A percentile compares a stretch with the other conserved stretches of the same genome.
Evolutionary conservation across 2,797 vertebrate genomes (phyloP).

Genomic region (Perodicticus potto): DNA sequence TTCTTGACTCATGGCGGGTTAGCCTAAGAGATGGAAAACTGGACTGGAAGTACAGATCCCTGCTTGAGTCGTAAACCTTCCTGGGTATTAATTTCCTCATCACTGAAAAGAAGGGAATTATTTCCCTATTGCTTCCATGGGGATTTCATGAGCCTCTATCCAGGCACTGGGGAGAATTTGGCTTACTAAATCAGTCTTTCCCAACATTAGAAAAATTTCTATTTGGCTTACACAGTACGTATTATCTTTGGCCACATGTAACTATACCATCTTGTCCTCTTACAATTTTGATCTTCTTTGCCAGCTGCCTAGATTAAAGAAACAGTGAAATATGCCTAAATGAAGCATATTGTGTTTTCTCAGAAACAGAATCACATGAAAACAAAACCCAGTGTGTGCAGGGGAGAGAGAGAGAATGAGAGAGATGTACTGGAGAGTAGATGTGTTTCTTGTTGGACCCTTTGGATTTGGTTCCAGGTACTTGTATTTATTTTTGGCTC

Average conservation of each 20-base stretch:
- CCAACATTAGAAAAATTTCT: conserved; percentile 54
- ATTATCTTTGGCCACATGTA: conserved; percentile 28
- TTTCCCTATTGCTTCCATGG: conserved; percentile 52
- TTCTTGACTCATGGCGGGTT: conserved; percentile 14
- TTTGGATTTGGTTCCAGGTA: conserved; percentile 11
- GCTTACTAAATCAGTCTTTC: conserved; percentile 61
- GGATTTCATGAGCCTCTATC: not conserved
- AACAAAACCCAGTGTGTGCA: not conserved
- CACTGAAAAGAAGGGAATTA: conserved; percentile 57
- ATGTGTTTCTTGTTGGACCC: not conserved
- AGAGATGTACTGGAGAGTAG: rapidly evolving
- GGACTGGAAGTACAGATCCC: not conserved
- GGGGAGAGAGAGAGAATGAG: not conserved
- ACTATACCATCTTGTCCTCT: conserved; percentile 21
- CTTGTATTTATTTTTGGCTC: conserved; percentile 52
- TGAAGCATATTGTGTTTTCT: not conserved
- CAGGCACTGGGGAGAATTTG: conserved; percentile 53
- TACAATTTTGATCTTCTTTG: conserved; percentile 40
- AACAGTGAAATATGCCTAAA: not conserved
- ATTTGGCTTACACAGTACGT: conserved; percentile 8
- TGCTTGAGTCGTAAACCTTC: conserved; percentile 60
- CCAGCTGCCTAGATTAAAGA: conserved; percentile 35
- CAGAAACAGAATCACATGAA: conserved; percentile 36
- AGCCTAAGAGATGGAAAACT: conserved; percentile 51
- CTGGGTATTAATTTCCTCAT: conserved; percentile 57